phyloP scores from a whole-genome alignment of 64 coral and sea anemone species.

The Catalaphyllia jardinei region DNA sequence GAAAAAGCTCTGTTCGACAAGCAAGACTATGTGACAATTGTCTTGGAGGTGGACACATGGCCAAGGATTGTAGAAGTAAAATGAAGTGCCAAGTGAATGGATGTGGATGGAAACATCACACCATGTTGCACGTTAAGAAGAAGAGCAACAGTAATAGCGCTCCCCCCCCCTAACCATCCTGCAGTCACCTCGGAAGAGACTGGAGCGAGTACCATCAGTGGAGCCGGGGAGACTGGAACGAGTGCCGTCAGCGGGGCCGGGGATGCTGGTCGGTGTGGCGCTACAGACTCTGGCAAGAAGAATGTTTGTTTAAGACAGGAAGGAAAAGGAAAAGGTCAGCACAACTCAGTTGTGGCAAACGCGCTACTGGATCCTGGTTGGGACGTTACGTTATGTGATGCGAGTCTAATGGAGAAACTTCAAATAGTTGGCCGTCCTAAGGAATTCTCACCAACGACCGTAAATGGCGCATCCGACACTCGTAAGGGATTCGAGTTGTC shows the following conservation, averaged over 20 bases:
- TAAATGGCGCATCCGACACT: too few species aligned
- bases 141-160: neutral
- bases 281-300: neutral
- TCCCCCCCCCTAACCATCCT: neutral
- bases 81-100: conserved; percentile 49
- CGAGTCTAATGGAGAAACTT: too few species aligned
- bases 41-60: conserved; percentile 37
- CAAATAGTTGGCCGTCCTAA: too few species aligned
- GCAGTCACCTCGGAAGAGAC: neutral
- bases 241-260: conserved; percentile 48
- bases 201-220: conserved; percentile 15
- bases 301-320: conserved; percentile 34
- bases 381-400: too few species aligned
- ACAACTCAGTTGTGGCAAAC: neutral
- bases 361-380: conserved; percentile 33
- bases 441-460: too few species aligned
- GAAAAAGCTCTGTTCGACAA: conserved; percentile 31
- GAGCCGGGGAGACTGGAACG: conserved; percentile 26
- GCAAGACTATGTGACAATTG: conserved; percentile 50
- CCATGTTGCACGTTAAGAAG: conserved; percentile 16
- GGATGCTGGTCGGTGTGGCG: neutral
- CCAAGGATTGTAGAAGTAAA: conserved; percentile 47
- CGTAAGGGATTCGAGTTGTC: too few species aligned
- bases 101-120: conserved; percentile 62
- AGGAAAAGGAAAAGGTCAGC: neutral